Conservation (phyloP, 2,113 vertebrate genomes). For the Takifugu flavidus region DNA sequence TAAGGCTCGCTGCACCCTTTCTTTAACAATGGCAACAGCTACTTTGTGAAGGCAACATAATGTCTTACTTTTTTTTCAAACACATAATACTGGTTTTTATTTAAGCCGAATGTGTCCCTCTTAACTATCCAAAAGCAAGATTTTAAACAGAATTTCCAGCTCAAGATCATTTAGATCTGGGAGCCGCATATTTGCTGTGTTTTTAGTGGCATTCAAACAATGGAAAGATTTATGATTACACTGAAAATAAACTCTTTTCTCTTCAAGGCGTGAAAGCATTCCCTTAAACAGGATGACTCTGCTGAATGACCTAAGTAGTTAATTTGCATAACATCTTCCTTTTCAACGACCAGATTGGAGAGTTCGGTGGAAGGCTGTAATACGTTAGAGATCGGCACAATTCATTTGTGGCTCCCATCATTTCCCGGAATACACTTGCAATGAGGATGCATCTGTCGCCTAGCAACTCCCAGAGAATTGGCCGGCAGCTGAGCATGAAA, state of each 20-base stretch:
- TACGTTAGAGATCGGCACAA: conserved; percentile 30
- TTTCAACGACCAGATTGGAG: conserved; percentile 23
- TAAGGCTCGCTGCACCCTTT: too few species aligned
- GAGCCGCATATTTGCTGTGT: too few species aligned
- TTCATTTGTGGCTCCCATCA: conserved; percentile 43
- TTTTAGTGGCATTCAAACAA: too few species aligned
- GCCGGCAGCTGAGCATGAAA: conserved; percentile 62
- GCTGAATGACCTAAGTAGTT: not conserved
- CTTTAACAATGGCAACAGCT: too few species aligned
- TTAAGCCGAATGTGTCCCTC: too few species aligned
- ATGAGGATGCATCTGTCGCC: conserved; percentile 57
- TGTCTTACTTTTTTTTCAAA: too few species aligned
- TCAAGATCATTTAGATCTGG: too few species aligned
- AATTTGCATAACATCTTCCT: conserved; percentile 27
- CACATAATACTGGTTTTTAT: too few species aligned
- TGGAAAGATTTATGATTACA: too few species aligned
- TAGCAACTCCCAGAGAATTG: conserved; percentile 64
- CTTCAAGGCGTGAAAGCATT: not conserved
- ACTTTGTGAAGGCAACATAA: too few species aligned
- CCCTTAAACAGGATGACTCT: conserved; percentile 9
- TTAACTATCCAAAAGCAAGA: too few species aligned
- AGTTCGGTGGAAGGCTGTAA: conserved; percentile 18
- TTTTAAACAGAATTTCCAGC: too few species aligned
- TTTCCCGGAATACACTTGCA: conserved; percentile 46
- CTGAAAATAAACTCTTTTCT: not conserved